Percentiles rank a stretch among this genome's conserved stretches.
These are phyloP conservation scores for Agrotis segetum DNA, from an alignment of 2,888 invertebrate species.

Conservation along the genomic window DNA sequence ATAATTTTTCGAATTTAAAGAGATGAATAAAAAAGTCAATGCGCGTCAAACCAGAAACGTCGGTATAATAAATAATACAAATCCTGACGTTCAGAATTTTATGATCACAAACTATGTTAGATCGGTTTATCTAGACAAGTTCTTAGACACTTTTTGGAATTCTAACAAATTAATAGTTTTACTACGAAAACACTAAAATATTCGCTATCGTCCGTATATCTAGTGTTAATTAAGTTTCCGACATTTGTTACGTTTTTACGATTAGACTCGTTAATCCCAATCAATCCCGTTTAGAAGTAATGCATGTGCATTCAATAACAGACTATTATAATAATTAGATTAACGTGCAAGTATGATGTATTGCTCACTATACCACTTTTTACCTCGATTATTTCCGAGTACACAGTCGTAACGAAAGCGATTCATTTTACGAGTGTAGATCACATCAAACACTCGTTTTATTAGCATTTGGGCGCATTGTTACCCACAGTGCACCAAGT, in stretches of 20 bases:
- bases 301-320: constrained; percentile 60
- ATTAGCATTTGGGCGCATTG: constrained; percentile 68
- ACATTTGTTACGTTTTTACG: constrained; percentile 54
- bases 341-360: constrained; percentile 54
- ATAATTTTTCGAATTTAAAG: not conserved
- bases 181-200: constrained; percentile 32
- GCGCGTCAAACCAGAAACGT: constrained; percentile 24
- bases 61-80: constrained; percentile 39
- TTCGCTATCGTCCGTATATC: constrained; percentile 35
- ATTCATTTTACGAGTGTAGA: constrained; percentile 56
- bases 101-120: constrained; percentile 41
- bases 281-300: constrained; percentile 58
- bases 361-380: constrained; percentile 46
- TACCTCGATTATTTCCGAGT: constrained; percentile 44
- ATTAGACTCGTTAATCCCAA: constrained; percentile 64
- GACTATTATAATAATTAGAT: constrained; percentile 61
- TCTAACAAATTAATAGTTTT: constrained; percentile 47
- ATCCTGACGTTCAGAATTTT: constrained; percentile 32
- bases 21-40: constrained; percentile 13
- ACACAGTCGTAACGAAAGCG: constrained; percentile 48
- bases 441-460: constrained; percentile 58
- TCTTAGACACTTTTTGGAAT: constrained; percentile 64
- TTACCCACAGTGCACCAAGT: constrained; percentile 60
- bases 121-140: constrained; percentile 67
- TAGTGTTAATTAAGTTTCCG: constrained; percentile 52